Percentiles rank a stretch among this genome's conserved stretches.
These are phyloP conservation scores for Micromys minutus DNA, from an alignment of 2,113 vertebrate species.

Conservation along the genomic window DNA sequence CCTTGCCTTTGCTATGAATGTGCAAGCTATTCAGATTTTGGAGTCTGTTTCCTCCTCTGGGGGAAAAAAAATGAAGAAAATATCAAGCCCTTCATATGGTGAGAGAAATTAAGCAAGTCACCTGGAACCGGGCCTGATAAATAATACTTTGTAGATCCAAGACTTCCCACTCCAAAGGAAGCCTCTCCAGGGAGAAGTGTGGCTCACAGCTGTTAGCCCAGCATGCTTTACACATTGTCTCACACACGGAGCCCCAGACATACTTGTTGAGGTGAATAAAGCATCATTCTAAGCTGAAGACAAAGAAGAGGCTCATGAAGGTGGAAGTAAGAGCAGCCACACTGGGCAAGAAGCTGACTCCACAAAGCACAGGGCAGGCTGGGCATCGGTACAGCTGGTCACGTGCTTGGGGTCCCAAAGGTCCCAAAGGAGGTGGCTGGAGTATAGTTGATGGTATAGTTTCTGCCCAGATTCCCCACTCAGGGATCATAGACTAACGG, in stretches of 20 bases:
- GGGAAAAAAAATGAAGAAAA: not conserved
- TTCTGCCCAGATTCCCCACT: not conserved
- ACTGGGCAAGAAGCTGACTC: not conserved
- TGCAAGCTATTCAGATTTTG: not conserved
- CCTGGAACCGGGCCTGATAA: not conserved
- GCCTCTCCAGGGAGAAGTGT: not conserved
- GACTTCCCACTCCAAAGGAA: not conserved
- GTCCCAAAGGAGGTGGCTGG: not conserved
- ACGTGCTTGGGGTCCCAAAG: accelerated
- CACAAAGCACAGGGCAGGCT: not conserved
- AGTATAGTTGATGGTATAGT: not conserved
- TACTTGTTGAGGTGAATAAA: not conserved
- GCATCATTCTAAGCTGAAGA: not conserved
- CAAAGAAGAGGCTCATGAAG: not conserved
- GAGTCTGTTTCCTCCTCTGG: constrained; percentile 4
- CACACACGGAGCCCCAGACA: not conserved
- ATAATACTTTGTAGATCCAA: not conserved
- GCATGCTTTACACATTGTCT: not conserved
- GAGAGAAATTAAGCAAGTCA: constrained; percentile 29
- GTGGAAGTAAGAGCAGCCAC: not conserved
- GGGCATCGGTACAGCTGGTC: accelerated
- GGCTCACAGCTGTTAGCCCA: not conserved
- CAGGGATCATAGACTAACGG: not conserved
- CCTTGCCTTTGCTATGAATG: not conserved
- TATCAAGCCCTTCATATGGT: not conserved